Conservation (phyloP, 2,113 vertebrate genomes). For the Arizona elegans region DNA sequence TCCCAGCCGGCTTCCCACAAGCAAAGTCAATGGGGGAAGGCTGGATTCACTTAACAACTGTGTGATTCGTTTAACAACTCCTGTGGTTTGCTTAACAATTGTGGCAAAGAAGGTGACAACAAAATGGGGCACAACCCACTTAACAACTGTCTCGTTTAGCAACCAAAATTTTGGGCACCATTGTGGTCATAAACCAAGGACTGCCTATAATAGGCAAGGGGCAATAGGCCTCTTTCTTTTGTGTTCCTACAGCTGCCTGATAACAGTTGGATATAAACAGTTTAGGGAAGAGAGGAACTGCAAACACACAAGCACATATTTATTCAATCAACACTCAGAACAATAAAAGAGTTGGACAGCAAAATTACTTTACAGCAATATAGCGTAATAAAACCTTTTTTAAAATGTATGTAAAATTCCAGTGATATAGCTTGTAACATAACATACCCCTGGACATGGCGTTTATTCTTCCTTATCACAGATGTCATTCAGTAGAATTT, state of each 20-base stretch:
- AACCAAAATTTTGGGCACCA: no score
- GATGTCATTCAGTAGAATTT: not conserved
- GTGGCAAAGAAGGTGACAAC: no score
- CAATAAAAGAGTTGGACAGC: not conserved
- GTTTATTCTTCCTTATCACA: not conserved
- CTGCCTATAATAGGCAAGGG: not conserved
- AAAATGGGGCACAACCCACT: no score
- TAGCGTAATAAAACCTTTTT: not conserved
- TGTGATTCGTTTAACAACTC: no score
- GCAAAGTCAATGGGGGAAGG: no score
- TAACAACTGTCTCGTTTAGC: no score
- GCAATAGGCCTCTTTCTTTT: not conserved
- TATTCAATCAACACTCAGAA: not conserved
- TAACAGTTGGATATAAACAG: not conserved
- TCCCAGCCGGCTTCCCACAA: no score
- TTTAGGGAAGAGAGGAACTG: not conserved
- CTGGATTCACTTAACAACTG: no score
- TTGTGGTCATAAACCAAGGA: no score
- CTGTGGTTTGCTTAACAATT: no score
- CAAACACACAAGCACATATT: not conserved
- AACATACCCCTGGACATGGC: not conserved
- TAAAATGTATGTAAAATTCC: not conserved
- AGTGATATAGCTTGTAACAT: not conserved
- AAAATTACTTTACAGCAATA: not conserved
- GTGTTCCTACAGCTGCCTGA: not conserved